Conservation (phyloP, 2,797 vertebrate genomes). For the Coreius guichenoti region DNA sequence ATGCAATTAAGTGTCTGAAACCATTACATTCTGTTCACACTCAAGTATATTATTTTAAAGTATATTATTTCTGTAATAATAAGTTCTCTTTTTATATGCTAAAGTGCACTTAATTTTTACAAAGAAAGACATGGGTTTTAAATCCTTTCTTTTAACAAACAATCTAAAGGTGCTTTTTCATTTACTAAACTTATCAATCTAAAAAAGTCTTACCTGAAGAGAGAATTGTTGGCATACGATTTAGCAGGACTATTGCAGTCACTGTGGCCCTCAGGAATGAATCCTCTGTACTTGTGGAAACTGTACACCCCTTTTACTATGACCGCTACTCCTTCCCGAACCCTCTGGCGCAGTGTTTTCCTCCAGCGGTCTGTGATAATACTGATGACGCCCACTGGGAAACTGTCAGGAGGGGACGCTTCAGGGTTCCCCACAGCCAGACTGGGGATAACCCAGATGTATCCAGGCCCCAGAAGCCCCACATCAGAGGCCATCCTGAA, state of each 20-base stretch:
- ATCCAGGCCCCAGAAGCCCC: constrained; percentile 91
- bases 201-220: constrained; percentile 85
- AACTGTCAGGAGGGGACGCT: constrained; percentile 83
- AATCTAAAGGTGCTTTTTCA: not conserved
- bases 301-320: constrained; percentile 90
- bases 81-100: not conserved
- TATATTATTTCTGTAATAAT: not conserved
- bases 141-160: not conserved
- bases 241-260: constrained; percentile 82
- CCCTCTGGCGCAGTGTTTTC: constrained; percentile 91
- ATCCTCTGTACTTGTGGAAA: constrained; percentile 84
- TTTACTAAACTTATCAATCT: not conserved
- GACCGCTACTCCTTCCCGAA: constrained; percentile 94
- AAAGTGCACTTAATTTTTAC: not conserved
- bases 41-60: not conserved
- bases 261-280: constrained; percentile 84
- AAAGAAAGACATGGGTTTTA: not conserved
- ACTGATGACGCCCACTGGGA: constrained; percentile 93
- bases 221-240: constrained; percentile 77
- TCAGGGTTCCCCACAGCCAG: constrained; percentile 91
- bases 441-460: constrained; percentile 95
- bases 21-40: not conserved
- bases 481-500: constrained; percentile 87
- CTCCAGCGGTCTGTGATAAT: constrained; percentile 96
- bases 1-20: not conserved